These are phyloP conservation scores for Drosophila eugracilis DNA, from an alignment of 1,140 invertebrate genomes.

Conservation along the genomic window DNA sequence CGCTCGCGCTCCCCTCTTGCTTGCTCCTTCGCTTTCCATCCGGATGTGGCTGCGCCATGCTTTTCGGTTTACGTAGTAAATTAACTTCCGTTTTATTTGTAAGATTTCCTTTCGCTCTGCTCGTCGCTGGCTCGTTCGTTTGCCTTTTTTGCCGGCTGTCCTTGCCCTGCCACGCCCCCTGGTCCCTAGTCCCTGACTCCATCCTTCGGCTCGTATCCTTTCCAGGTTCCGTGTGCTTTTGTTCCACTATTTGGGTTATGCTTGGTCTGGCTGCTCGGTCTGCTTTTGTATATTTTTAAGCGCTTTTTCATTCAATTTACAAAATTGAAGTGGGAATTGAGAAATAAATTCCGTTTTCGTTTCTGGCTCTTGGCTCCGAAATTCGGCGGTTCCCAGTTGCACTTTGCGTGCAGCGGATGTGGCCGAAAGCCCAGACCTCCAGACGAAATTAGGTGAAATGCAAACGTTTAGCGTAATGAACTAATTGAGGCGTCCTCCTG, in stretches of 20 bases:
- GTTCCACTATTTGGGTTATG: conserved; percentile 73
- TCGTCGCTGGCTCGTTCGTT: conserved; percentile 70
- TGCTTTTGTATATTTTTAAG: conserved; percentile 83
- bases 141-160: conserved; percentile 52
- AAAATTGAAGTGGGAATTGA: conserved; percentile 85
- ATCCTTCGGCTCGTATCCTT: conserved; percentile 34
- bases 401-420: conserved; percentile 65
- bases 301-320: conserved; percentile 84
- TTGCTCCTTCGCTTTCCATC: conserved; percentile 9
- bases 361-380: conserved; percentile 36
- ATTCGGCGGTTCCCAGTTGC: conserved; percentile 32
- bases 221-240: conserved; percentile 55
- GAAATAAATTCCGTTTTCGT: conserved; percentile 83
- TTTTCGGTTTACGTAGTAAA: conserved; percentile 84
- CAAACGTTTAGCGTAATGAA: conserved; percentile 83
- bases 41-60: conserved; percentile 82
- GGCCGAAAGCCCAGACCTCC: conserved; percentile 46
- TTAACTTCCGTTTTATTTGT: conserved; percentile 85
- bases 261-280: conserved; percentile 49
- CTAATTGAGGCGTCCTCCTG: conserved; percentile 76
- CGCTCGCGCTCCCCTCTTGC: not conserved
- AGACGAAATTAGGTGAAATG: conserved; percentile 80
- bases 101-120: conserved; percentile 81
- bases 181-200: not conserved
- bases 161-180: conserved; percentile 18